Conservation (phyloP, 2,888 invertebrate species). For the Cataglyphis albicans region DNA sequence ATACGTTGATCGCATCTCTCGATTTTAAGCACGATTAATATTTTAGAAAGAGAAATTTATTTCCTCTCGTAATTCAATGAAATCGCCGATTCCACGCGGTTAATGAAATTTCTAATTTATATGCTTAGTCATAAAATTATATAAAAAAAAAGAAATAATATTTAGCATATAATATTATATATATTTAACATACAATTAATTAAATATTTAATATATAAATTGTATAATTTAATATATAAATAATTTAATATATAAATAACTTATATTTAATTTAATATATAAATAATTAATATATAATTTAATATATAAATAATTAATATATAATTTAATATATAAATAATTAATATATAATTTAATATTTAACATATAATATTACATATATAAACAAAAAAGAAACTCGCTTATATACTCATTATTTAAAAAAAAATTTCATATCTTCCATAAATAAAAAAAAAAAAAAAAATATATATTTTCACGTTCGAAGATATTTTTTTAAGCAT, state of each 20-base stretch:
- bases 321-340: too few species aligned
- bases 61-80: constrained; percentile 9
- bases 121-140: constrained; percentile 30
- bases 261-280: too few species aligned
- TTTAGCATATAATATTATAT: neutral
- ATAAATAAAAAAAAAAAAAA: neutral
- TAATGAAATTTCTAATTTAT: constrained; percentile 41
- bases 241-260: too few species aligned
- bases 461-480: neutral
- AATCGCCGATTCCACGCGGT: neutral
- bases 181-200: too few species aligned
- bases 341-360: too few species aligned
- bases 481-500: neutral
- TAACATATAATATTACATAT: too few species aligned
- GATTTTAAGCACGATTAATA: neutral
- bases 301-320: too few species aligned
- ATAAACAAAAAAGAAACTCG: too few species aligned
- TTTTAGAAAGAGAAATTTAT: constrained; percentile 22
- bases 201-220: too few species aligned
- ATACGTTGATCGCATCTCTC: neutral
- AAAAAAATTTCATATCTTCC: neutral
- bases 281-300: too few species aligned
- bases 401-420: neutral
- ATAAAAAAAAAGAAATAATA: neutral
- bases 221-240: too few species aligned